Percentiles rank a stretch among this genome's conserved stretches.
These are phyloP conservation scores for Lycocerus yunnanus DNA, from an alignment of 2,888 invertebrate species.

Conservation along the genomic window DNA sequence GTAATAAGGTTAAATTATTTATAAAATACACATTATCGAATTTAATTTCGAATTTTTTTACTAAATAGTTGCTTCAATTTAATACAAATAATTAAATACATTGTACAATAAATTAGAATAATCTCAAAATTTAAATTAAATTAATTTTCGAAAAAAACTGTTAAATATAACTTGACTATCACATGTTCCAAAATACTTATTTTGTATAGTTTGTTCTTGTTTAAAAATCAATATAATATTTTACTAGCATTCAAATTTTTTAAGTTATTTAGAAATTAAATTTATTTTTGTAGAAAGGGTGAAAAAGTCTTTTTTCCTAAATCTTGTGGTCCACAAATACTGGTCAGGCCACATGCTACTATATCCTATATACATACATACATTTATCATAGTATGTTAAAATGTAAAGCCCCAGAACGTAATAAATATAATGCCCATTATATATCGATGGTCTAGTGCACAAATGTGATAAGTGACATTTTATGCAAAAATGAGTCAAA, in stretches of 20 bases:
- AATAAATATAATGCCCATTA: too few species aligned
- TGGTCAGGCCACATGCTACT: constrained; percentile 23
- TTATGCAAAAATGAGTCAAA: too few species aligned
- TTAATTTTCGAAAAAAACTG: neutral
- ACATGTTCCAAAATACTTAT: neutral
- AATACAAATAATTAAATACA: neutral
- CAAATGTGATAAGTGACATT: too few species aligned
- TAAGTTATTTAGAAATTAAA: neutral
- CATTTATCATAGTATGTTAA: too few species aligned
- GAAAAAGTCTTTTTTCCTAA: constrained; percentile 16
- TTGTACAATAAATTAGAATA: neutral
- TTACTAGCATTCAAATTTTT: neutral
- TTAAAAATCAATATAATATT: neutral
- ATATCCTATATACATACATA: neutral
- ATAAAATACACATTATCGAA: neutral
- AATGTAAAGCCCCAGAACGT: too few species aligned
- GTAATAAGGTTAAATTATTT: neutral
- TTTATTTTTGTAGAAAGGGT: constrained; percentile 13
- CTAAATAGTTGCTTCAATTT: neutral
- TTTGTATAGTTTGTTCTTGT: neutral
- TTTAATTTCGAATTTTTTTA: neutral
- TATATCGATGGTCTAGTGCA: too few species aligned
- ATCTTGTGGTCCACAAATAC: constrained; percentile 29
- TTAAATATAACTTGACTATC: neutral
- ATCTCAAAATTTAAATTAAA: neutral